A percentile compares a stretch with the other conserved stretches of the same genome.
Conservation (phyloP, 2,797 vertebrate species). For the Apogon talboti region DNA sequence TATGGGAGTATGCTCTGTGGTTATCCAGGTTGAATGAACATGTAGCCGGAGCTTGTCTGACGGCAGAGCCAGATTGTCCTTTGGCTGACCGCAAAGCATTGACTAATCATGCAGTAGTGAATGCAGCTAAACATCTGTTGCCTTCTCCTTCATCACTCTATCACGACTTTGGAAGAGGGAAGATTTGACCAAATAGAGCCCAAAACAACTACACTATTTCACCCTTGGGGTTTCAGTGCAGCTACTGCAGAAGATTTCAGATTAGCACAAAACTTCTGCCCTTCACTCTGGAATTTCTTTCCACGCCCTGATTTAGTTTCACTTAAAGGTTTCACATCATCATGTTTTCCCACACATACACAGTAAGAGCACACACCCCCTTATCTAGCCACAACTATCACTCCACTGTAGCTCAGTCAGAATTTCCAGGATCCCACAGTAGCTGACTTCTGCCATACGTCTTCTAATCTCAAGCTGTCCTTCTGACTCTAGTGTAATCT, state of each 20-base stretch:
- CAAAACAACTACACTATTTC: background rate
- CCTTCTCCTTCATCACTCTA: constrained; percentile 13
- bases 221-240: background rate
- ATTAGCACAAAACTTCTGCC: background rate
- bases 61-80: constrained; percentile 30
- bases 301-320: constrained; percentile 23
- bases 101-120: constrained; percentile 45
- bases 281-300: background rate
- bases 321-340: constrained; percentile 7
- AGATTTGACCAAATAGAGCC: constrained; percentile 8
- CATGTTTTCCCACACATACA: constrained; percentile 2
- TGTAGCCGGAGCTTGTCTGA: constrained; percentile 20
- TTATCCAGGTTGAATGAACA: constrained; percentile 36
- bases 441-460: constrained; percentile 24
- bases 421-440: constrained; percentile 32
- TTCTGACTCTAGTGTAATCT: constrained; percentile 59
- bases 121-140: constrained; percentile 45
- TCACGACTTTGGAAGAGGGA: constrained; percentile 12
- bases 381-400: background rate
- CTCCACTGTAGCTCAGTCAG: constrained; percentile 8
- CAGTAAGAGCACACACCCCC: background rate
- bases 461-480: constrained; percentile 65
- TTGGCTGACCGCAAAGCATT: constrained; percentile 36
- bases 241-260: background rate
- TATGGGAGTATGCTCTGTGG: constrained; percentile 15